Conservation (phyloP, 2,888 invertebrate species). For the Cantharis lateralis region DNA sequence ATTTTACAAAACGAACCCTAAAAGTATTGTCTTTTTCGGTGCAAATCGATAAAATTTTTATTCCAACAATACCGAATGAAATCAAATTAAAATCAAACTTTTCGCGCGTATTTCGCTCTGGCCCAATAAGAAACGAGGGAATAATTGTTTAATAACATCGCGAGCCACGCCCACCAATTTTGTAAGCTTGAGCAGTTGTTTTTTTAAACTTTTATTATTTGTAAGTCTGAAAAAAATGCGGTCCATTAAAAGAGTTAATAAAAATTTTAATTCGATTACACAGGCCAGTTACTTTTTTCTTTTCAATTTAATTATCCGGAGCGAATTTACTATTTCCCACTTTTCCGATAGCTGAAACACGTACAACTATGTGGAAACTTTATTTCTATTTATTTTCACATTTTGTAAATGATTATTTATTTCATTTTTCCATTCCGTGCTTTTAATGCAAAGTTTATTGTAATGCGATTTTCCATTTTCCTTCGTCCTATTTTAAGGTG, state of each 20-base stretch:
- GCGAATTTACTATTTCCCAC: background rate
- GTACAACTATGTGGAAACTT: background rate
- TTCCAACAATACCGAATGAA: too few species aligned
- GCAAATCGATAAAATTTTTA: background rate
- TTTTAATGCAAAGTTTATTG: background rate
- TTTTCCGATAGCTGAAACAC: background rate
- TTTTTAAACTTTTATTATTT: background rate
- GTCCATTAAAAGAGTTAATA: background rate
- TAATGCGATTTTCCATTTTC: background rate
- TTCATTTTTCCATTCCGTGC: background rate
- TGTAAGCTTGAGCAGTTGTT: too few species aligned
- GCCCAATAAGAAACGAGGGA: background rate
- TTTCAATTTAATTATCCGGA: background rate
- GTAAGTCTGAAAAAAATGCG: background rate
- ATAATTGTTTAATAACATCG: too few species aligned
- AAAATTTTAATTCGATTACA: background rate
- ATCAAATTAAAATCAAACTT: background rate
- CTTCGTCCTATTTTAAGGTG: background rate
- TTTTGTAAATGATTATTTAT: background rate
- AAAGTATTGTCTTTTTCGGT: background rate
- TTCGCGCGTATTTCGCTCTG: background rate
- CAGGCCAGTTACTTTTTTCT: background rate
- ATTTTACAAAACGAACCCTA: background rate
- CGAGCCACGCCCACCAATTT: background rate
- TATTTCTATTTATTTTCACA: background rate